phyloP scores from a whole-genome alignment of 2,888 invertebrate species.

The Andrena praecox region DNA sequence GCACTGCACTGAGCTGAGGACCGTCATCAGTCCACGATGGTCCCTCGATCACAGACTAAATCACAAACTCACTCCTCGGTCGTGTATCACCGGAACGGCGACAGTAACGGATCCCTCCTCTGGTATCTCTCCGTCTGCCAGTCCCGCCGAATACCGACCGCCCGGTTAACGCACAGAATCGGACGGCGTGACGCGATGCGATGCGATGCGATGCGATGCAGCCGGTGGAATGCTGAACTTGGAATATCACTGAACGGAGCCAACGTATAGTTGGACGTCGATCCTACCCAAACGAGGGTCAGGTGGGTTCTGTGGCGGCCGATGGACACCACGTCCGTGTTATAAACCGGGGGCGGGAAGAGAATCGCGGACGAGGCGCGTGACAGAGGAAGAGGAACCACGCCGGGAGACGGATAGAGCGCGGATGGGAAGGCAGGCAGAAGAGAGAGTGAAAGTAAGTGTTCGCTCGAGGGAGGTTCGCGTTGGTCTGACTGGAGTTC shows the following conservation, averaged over 20 bases:
- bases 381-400: constrained; percentile 30
- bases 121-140: background rate
- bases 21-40: constrained; percentile 61
- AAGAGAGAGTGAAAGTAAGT: constrained; percentile 84
- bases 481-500: constrained; percentile 84
- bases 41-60: constrained; percentile 38
- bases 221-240: background rate
- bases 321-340: constrained; percentile 48
- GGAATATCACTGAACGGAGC: background rate
- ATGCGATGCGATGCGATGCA: background rate
- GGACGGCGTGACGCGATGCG: background rate
- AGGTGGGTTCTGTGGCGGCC: constrained; percentile 72
- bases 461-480: constrained; percentile 85
- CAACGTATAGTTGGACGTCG: background rate
- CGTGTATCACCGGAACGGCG: too few relatives aligned
- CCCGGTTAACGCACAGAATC: constrained; percentile 1
- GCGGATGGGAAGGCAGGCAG: constrained; percentile 54
- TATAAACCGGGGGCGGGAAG: constrained; percentile 41
- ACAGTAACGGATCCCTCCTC: too few relatives aligned
- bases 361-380: constrained; percentile 6
- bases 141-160: background rate
- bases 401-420: constrained; percentile 49
- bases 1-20: constrained; percentile 69
- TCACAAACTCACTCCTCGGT: constrained; percentile 44
- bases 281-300: constrained; percentile 68